A percentile compares a stretch with the other conserved stretches of the same genome.
Evolutionary conservation across 2,113 vertebrate species (phyloP).

Genomic region (Melanostigma gelatinosum): DNA sequence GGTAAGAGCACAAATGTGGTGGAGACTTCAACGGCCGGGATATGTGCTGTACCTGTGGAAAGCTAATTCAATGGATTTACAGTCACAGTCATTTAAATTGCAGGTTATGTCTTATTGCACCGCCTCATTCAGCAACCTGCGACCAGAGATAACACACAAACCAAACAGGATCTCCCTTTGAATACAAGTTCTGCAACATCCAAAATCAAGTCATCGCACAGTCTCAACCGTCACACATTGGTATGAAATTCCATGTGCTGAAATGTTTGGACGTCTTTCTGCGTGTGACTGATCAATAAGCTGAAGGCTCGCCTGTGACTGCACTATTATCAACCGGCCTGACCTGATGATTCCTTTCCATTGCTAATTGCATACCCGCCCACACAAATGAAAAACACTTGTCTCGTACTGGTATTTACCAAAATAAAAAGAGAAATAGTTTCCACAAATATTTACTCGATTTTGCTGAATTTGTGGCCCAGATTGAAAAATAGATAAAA

Average conservation of each 20-base stretch:
- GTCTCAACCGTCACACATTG: neutral
- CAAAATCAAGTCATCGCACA: neutral
- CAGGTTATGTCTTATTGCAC: constrained; percentile 25
- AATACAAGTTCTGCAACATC: constrained; percentile 6
- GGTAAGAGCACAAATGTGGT: neutral
- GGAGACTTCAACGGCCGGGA: constrained; percentile 22
- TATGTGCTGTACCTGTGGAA: constrained; percentile 25
- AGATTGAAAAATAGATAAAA: neutral
- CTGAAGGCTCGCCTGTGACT: constrained; percentile 1
- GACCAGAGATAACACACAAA: constrained; percentile 24
- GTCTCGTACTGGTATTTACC: neutral
- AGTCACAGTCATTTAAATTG: constrained; percentile 21
- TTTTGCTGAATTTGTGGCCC: neutral
- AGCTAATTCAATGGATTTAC: constrained; percentile 33
- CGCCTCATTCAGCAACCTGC: constrained; percentile 23
- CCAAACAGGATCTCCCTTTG: constrained; percentile 17
- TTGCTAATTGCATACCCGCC: neutral
- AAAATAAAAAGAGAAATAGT: neutral
- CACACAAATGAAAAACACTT: neutral
- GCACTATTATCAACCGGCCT: neutral
- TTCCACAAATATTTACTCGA: too few species aligned
- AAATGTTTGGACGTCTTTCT: neutral
- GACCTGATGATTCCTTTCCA: neutral
- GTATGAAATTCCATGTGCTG: neutral
- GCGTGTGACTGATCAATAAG: constrained; percentile 24